These are phyloP conservation scores for Psittacula derbiana DNA, from an alignment of 2,797 vertebrate genomes.

Conservation along the genomic window DNA sequence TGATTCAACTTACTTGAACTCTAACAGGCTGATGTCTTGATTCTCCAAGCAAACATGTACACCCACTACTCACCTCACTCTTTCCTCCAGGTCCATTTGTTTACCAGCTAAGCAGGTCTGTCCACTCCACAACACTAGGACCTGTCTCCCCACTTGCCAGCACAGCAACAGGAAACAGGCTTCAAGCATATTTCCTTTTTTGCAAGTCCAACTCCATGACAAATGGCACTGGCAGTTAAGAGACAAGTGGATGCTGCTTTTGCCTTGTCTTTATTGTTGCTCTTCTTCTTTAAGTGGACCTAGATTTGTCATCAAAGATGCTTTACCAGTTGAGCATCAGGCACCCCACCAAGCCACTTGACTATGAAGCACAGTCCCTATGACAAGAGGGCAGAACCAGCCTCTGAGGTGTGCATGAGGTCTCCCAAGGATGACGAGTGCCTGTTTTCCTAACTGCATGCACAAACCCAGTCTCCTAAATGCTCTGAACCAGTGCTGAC, in stretches of 20 bases:
- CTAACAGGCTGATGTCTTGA: neutral
- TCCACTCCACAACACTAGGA: neutral
- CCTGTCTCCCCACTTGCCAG: neutral
- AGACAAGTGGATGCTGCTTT: neutral
- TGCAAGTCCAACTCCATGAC: neutral
- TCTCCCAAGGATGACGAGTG: neutral
- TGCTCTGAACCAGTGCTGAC: neutral
- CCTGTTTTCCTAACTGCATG: neutral
- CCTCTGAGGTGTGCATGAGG: neutral
- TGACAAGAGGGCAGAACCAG: neutral
- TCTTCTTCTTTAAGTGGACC: neutral
- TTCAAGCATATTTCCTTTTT: neutral
- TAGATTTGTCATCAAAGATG: neutral
- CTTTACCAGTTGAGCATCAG: neutral
- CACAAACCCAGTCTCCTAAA: neutral
- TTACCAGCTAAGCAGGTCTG: neutral
- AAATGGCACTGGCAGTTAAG: neutral
- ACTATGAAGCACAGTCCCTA: neutral
- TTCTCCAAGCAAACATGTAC: accelerated
- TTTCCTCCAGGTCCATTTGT: neutral
- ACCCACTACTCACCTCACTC: accelerated
- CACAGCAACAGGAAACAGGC: neutral
- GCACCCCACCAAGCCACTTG: neutral
- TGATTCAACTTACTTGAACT: neutral
- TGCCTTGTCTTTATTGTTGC: neutral